Conservation (phyloP, 2,113 vertebrate species). For the Leptobrachium leishanense region DNA sequence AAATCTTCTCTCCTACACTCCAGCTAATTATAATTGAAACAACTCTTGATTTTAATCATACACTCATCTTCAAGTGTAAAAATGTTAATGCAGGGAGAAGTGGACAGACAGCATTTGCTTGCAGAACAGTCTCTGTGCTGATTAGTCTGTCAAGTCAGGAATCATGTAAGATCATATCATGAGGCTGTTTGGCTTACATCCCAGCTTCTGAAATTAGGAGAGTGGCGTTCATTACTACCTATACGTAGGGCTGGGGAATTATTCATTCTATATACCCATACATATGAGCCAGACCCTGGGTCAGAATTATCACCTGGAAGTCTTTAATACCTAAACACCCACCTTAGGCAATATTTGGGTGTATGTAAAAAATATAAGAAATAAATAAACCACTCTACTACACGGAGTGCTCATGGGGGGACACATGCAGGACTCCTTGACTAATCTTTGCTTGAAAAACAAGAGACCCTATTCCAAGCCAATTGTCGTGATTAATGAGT, state of each 20-base stretch:
- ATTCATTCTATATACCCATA: constrained; percentile 8
- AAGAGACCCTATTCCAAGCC: too few relatives aligned
- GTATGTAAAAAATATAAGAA: too few relatives aligned
- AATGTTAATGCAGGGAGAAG: constrained; percentile 30
- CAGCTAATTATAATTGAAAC: constrained; percentile 4
- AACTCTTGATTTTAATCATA: constrained; percentile 29
- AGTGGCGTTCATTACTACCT: constrained; percentile 3
- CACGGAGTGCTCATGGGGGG: too few relatives aligned
- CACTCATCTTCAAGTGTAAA: constrained; percentile 34
- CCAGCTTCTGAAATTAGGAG: constrained; percentile 12
- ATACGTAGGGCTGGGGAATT: constrained; percentile 6
- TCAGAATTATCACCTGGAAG: constrained; percentile 4
- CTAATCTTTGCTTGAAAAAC: too few relatives aligned
- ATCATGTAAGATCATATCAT: constrained; percentile 33
- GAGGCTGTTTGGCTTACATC: background rate
- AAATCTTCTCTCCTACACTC: background rate
- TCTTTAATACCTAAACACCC: too few relatives aligned
- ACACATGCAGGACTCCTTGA: too few relatives aligned
- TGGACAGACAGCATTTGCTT: constrained; percentile 8
- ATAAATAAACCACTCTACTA: too few relatives aligned
- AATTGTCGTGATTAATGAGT: too few relatives aligned
- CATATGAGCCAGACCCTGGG: constrained; percentile 5
- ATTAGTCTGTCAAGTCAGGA: constrained; percentile 24
- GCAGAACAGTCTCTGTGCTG: constrained; percentile 12
- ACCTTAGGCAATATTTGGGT: too few relatives aligned